A percentile compares a stretch with the other conserved stretches of the same genome.
phyloP scores from a whole-genome alignment of 1,140 invertebrate genomes.

The Helicoverpa zea region DNA sequence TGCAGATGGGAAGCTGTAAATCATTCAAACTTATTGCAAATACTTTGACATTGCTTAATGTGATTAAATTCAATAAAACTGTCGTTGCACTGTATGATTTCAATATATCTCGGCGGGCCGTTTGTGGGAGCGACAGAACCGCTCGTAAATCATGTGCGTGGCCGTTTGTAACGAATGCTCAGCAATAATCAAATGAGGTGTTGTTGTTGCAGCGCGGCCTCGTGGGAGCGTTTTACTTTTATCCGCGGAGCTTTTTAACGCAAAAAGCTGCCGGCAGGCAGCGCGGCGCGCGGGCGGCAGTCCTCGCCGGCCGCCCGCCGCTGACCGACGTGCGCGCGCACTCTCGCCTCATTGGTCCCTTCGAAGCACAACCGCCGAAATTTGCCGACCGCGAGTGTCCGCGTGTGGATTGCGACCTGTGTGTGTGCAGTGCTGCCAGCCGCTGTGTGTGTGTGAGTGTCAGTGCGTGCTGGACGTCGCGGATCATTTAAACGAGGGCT shows the following conservation, averaged over 20 bases:
- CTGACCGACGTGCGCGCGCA: constrained; percentile 58
- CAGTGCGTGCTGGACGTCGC: neutral
- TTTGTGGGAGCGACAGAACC: neutral
- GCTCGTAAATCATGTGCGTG: constrained; percentile 23
- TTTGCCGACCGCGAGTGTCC: constrained; percentile 20
- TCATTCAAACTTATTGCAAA: neutral
- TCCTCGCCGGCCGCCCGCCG: constrained; percentile 68
- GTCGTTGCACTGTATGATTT: neutral
- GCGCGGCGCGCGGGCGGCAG: constrained; percentile 57
- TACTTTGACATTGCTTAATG: neutral
- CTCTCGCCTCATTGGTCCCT: constrained; percentile 18
- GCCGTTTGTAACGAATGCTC: constrained; percentile 13
- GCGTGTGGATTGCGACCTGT: constrained; percentile 9
- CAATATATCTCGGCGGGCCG: neutral
- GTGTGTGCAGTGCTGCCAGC: constrained; percentile 27
- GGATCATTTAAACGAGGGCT: neutral
- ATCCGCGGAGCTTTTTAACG: constrained; percentile 65
- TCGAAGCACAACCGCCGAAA: constrained; percentile 38
- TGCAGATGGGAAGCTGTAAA: neutral
- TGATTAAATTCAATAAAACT: constrained; percentile 16
- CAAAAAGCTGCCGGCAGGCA: constrained; percentile 67
- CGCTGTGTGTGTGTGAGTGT: constrained; percentile 23
- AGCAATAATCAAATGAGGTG: constrained; percentile 23
- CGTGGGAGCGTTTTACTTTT: constrained; percentile 61
- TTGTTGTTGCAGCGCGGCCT: constrained; percentile 21